Percentiles rank a stretch among this genome's conserved stretches.
Conservation (phyloP, 2,113 vertebrate genomes). For the Lucifuga dentata region DNA sequence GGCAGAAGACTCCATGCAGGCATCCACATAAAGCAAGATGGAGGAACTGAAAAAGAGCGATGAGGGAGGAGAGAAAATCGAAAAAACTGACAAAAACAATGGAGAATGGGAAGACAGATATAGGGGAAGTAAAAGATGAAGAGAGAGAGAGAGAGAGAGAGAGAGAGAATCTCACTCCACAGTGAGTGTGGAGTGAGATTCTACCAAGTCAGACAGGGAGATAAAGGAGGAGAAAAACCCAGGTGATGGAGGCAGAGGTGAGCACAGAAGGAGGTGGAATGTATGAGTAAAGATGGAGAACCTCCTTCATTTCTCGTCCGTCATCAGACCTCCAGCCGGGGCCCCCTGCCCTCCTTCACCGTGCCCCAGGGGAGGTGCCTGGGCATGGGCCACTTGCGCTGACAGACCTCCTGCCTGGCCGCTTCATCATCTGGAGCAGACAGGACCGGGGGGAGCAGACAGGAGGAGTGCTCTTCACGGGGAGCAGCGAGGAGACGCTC, state of each 20-base stretch:
- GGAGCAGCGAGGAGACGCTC: not conserved
- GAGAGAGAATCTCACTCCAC: too few species aligned
- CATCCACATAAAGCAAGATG: constrained; percentile 14
- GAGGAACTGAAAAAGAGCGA: not conserved
- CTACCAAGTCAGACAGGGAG: too few species aligned
- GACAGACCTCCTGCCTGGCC: constrained; percentile 67
- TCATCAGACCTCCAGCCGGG: constrained; percentile 57
- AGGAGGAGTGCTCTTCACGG: constrained; percentile 23
- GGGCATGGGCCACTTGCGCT: constrained; percentile 55
- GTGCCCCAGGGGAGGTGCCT: constrained; percentile 56
- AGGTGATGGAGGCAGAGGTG: constrained; percentile 24
- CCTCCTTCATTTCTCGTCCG: constrained; percentile 30
- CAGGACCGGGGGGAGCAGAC: constrained; percentile 21
- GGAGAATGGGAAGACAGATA: constrained; percentile 41
- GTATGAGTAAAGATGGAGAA: constrained; percentile 16
- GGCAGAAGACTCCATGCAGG: constrained; percentile 30
- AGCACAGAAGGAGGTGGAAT: constrained; percentile 19
- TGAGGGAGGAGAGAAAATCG: constrained; percentile 3
- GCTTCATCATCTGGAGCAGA: constrained; percentile 63
- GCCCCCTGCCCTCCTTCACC: constrained; percentile 24
- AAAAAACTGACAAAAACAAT: constrained; percentile 20
- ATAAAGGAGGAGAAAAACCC: too few species aligned
- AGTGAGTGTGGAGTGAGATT: constrained; percentile 12
- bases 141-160: too few species aligned
- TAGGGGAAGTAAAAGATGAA: constrained; percentile 1